Percentiles rank a stretch among this genome's conserved stretches.
These are phyloP conservation scores for Oligia fasciuncula DNA, from an alignment of 2,888 invertebrate species.

Conservation along the genomic window DNA sequence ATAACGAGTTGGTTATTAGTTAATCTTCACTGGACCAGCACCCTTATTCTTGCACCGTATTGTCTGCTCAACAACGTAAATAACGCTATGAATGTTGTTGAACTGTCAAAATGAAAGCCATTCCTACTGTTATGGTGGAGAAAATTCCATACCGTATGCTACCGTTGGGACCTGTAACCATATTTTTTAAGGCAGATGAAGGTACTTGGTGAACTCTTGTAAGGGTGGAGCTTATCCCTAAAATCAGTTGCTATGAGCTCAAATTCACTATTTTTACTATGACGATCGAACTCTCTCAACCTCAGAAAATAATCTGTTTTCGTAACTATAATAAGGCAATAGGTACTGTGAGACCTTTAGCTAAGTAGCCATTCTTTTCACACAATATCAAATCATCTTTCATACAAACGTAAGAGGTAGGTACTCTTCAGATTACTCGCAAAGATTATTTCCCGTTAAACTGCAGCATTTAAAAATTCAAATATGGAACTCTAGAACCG, in stretches of 20 bases:
- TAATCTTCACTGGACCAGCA: neutral
- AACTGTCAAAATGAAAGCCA: too few relatives aligned
- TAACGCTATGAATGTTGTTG: too few relatives aligned
- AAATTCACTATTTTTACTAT: neutral
- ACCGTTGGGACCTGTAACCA: neutral
- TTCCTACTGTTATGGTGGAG: too few relatives aligned
- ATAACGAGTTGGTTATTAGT: neutral
- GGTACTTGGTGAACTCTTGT: neutral
- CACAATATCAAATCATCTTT: constrained; percentile 15
- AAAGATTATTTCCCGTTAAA: constrained; percentile 50
- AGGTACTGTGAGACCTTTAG: constrained; percentile 10
- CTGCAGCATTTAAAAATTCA: constrained; percentile 62
- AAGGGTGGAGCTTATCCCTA: neutral
- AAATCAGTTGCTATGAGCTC: neutral
- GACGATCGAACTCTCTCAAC: neutral
- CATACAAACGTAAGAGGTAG: neutral
- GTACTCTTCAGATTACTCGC: neutral
- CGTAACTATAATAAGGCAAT: neutral
- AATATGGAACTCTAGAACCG: constrained; percentile 61
- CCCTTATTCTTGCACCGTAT: too few relatives aligned
- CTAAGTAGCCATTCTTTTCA: neutral
- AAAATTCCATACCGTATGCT: neutral
- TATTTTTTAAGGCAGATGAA: neutral
- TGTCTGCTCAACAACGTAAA: too few relatives aligned
- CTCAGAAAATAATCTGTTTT: neutral